Evolutionary conservation across 2,888 invertebrate species (phyloP).

Genomic region (Dolichomitus sp.): DNA sequence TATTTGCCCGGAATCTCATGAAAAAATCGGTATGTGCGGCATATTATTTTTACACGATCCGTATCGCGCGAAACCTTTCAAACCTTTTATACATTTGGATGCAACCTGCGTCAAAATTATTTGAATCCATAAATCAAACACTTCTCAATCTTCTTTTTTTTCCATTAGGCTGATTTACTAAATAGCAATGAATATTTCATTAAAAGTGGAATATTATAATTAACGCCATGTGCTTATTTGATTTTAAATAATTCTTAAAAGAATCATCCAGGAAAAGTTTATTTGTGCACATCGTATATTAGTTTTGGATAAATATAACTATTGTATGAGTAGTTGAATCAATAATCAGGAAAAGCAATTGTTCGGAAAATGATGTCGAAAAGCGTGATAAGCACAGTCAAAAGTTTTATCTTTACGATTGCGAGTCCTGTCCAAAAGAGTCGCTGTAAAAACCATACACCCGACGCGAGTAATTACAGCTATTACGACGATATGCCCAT

Average conservation of each 20-base stretch:
- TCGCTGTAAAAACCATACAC: background rate
- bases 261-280: no score
- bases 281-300: no score
- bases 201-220: no score
- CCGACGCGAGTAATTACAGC: constrained; percentile 20
- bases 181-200: no score
- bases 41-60: background rate
- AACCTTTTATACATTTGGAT: background rate
- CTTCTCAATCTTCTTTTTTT: background rate
- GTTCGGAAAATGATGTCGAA: background rate
- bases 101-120: background rate
- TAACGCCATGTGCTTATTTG: no score
- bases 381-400: background rate
- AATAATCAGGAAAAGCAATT: background rate
- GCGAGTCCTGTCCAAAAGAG: background rate
- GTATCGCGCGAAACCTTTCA: background rate
- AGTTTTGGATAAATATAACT: no score
- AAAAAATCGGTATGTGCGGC: background rate
- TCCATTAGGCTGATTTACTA: background rate
- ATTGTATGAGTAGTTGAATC: background rate
- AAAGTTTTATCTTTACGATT: background rate
- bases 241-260: no score
- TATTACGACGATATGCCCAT: background rate
- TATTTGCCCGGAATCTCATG: background rate
- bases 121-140: background rate